Percentiles rank a stretch among this genome's conserved stretches.
phyloP scores from a whole-genome alignment of 2,113 vertebrate species.

The Pachyramphus minor region DNA sequence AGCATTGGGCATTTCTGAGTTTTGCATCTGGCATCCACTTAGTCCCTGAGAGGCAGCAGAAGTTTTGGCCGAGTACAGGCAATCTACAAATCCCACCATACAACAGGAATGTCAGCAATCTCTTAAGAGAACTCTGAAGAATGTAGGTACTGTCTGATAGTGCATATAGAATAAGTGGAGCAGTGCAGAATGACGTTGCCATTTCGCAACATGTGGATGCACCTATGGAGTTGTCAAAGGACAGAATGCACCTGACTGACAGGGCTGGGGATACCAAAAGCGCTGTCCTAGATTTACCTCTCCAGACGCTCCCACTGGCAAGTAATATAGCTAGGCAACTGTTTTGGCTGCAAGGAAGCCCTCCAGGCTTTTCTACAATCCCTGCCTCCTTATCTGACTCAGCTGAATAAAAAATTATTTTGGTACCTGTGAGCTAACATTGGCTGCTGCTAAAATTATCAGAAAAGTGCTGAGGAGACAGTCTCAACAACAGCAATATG shows the following conservation, averaged over 20 bases:
- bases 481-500: fast-evolving
- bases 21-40: not conserved
- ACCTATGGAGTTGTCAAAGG: not conserved
- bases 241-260: not conserved
- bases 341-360: not conserved
- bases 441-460: not conserved
- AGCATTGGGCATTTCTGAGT: not conserved
- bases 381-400: not conserved
- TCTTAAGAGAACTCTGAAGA: not conserved
- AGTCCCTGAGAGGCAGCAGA: not conserved
- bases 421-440: not conserved
- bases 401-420: not conserved
- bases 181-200: not conserved
- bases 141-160: not conserved
- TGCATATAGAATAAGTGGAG: not conserved
- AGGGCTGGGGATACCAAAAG: not conserved
- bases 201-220: not conserved
- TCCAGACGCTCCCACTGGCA: not conserved
- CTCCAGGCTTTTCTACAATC: not conserved
- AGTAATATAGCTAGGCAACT: not conserved
- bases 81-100: not conserved
- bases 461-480: not conserved
- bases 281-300: not conserved
- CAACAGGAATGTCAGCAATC: not conserved
- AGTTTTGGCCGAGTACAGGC: not conserved